Conservation (phyloP, 1,140 invertebrate species). For the Bradysia coprophila region DNA sequence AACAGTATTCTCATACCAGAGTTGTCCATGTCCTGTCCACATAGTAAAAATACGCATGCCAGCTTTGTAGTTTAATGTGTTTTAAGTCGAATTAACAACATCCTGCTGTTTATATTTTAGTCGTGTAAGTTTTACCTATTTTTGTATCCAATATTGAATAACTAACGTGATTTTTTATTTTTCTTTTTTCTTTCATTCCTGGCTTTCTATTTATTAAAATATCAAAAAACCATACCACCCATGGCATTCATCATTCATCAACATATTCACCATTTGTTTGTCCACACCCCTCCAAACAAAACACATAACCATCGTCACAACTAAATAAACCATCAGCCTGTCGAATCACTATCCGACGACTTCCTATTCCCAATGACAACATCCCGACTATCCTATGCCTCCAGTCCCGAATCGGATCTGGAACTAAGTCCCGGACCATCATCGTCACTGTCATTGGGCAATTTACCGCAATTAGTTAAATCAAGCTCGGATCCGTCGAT, state of each 20-base stretch:
- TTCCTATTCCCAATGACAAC: constrained; percentile 97
- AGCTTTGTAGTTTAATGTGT: no score
- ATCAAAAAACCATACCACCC: constrained; percentile 12
- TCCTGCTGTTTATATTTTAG: no score
- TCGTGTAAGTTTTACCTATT: no score
- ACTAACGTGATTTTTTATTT: no score
- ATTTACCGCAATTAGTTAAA: constrained; percentile 48
- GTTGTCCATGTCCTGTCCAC: no score
- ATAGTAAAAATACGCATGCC: no score
- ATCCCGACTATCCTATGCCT: constrained; percentile 80
- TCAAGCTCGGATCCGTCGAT: constrained; percentile 73
- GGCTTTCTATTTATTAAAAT: not conserved
- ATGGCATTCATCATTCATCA: constrained; percentile 5
- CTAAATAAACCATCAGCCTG: no score
- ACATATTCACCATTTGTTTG: not conserved
- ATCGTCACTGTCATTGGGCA: constrained; percentile 31
- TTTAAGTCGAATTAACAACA: no score
- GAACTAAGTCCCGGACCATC: constrained; percentile 63
- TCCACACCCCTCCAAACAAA: no score
- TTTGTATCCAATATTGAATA: no score
- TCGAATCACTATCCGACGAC: constrained; percentile 79
- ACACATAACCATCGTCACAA: no score
- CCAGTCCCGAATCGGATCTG: constrained; percentile 86
- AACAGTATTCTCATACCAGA: no score
- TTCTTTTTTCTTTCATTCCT: not conserved